Conservation (phyloP, 53 echinoderm and acorn worm species). For the Echinarachnius parma region DNA sequence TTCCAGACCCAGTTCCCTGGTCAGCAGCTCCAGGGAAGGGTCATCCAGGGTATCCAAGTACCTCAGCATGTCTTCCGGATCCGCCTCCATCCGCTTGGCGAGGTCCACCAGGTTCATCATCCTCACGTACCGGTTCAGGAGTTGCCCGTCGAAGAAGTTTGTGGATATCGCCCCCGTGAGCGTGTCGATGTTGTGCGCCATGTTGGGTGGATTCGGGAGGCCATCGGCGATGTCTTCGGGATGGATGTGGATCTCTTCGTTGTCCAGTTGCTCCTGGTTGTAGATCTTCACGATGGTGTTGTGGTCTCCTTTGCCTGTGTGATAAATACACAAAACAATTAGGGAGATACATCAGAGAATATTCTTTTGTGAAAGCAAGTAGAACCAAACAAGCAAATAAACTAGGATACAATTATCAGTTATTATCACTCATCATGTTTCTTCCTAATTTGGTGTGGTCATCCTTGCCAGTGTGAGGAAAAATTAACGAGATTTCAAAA, state of each 20-base stretch:
- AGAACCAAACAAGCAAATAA: no score
- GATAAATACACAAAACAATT: not conserved
- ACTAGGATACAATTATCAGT: no score
- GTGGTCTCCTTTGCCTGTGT: constrained; percentile 51
- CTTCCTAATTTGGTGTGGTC: no score
- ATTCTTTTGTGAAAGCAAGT: no score
- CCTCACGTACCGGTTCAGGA: constrained; percentile 11
- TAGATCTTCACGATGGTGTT: constrained; percentile 70
- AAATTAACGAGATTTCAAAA: no score
- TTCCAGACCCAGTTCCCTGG: constrained; percentile 28
- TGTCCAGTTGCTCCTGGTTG: constrained; percentile 70
- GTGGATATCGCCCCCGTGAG: constrained; percentile 53
- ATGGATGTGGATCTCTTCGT: constrained; percentile 84
- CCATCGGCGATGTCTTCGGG: constrained; percentile 52
- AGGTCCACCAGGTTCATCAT: constrained; percentile 21
- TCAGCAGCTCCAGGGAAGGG: constrained; percentile 28
- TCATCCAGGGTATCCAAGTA: constrained; percentile 46
- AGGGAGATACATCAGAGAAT: no score
- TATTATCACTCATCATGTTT: no score
- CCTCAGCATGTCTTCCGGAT: constrained; percentile 2
- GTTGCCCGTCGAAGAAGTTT: constrained; percentile 43
- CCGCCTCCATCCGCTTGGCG: constrained; percentile 8
- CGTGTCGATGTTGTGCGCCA: constrained; percentile 66
- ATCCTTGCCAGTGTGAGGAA: no score
- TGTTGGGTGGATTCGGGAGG: constrained; percentile 70